Evolutionary conservation across 53 echinoderm and acorn worm genomes (phyloP), one percentile per base, ranked within the genome.

Genomic region (Pentamera pediparva): DNA sequence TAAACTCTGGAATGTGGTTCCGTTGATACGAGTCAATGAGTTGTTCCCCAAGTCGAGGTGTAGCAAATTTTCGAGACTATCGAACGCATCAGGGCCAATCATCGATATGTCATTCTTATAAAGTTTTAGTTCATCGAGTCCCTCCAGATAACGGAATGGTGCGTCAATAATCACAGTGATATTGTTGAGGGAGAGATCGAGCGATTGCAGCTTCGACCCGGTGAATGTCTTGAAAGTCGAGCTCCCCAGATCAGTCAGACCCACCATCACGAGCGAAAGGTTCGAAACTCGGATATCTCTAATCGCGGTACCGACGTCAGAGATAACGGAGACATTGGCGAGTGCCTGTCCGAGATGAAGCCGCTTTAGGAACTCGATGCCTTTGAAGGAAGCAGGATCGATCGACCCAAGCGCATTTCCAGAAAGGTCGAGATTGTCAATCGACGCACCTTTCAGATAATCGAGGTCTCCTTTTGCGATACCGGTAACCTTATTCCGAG

Each of bases 161-260:
- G 47, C 61, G 30, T 76, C 51, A 13, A 24, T 33, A 18, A 94
- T 62, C 13, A 40, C 35, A 12, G 81, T 60, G 12, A 94, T 74
- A 6, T 82, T 65, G 63, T 94, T 94, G 31, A 67, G 43, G 10
- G 94, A 90, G 5, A 90, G 78, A 47, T 94, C 89, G 4, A 94
- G 56, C 11, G 70, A 59, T 34, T 81, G 30, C 38, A 92, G 65
- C 4, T 76, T 48, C 20, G 81, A 83, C 39, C 77, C 60, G 17
- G 34, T 40, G 22, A 89, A 79, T 2, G 62, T 41, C n/a, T 25
- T 15, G 79, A 94, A 94, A 15, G 81, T 87, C 15, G 38, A 49
- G 2, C 61, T 63, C 39, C 38, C 76, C 32, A 86, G 22, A 31
- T 54, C 58, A 45, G 26, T 38, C 45, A 94, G 51, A 38, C 64